phyloP scores from a whole-genome alignment of 2,797 vertebrate genomes.

The Emys orbicularis region DNA sequence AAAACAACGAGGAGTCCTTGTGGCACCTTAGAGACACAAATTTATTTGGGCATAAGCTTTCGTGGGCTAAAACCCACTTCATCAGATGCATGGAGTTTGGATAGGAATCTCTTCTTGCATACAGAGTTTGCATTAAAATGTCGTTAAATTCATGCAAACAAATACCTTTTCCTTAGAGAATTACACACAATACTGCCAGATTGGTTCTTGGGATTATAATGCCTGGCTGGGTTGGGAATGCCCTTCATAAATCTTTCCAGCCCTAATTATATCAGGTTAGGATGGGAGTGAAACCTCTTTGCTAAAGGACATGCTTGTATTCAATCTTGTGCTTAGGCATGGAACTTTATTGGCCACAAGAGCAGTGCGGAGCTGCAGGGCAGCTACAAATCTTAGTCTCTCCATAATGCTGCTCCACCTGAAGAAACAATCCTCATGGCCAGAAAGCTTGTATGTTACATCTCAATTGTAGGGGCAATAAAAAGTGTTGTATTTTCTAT shows the following conservation, averaged over 20 bases:
- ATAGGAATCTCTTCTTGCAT: slow-evolving; percentile 30
- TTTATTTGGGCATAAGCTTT: no score
- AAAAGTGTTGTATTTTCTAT: neutral
- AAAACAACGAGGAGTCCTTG: no score
- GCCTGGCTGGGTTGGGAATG: slow-evolving; percentile 14
- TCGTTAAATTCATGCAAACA: slow-evolving; percentile 17
- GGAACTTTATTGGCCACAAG: neutral
- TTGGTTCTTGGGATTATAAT: slow-evolving; percentile 42
- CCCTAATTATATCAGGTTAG: slow-evolving; percentile 13
- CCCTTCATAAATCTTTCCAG: slow-evolving; percentile 42
- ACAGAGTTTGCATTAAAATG: slow-evolving; percentile 43
- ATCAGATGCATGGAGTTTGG: neutral
- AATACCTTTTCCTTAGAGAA: slow-evolving; percentile 29
- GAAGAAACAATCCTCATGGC: neutral
- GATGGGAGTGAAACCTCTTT: neutral
- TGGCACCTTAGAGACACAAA: no score
- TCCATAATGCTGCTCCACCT: neutral
- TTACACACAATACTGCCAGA: neutral
- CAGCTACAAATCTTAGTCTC: neutral
- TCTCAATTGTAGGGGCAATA: neutral
- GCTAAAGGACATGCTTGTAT: neutral
- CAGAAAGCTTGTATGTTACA: neutral
- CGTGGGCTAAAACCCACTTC: no score
- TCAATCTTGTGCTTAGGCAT: neutral
- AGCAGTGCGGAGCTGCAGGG: neutral